Evolutionary conservation across 2,113 vertebrate genomes (phyloP), one percentile per base, ranked within the genome.

Genomic region (Noctilio leporinus): DNA sequence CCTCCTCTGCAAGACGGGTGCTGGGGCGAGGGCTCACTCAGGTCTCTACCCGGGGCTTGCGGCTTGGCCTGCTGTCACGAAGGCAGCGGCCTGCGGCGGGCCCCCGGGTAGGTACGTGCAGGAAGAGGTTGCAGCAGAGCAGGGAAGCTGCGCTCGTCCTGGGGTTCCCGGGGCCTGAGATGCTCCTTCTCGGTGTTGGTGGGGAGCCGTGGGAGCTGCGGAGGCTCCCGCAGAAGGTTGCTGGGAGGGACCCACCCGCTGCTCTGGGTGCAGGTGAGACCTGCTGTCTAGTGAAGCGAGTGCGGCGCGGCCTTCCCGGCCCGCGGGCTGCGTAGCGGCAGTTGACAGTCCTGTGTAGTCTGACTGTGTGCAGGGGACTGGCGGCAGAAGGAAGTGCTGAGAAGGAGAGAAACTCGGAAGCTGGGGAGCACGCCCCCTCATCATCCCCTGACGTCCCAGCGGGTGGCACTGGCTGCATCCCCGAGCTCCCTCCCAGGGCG

Each of bases 161-260:
- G 0, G 26, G 38, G 77, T 45, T 30, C 17, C 6, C 0, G 2
- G 12, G 5, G 11, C 49, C 38, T 11, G 4, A 9, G 43, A 0
- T 0, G 4, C 40, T 12, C 57, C 30, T n/a, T 3, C 5, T 33
- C 7, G 20, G 47, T 45, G 55, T 20, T 2, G 33, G 12, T 14
- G 16, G 62, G 45, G 3, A 10, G 64, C 28, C 3, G 1, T 10
- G 4, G 72, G 17, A 12, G 0, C 0, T 3, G 3, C 26, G 4
- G 2, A 43, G 19, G 10, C 26, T 53, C 2, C 1, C 1, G 5
- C 14, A 11, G 73, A 8, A 20, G 6, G 0, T 8, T 49, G 0
- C 30, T 1, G 47, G 15, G 4, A 6, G n/a, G 5, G 59, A 17
- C 11, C n/a, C 2, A 51, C 11, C 2, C 33, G 38, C 2, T 53